Base-by-base conservation (phyloP, 2,888 invertebrate genomes). In the Crocallis elinguaria region DNA sequence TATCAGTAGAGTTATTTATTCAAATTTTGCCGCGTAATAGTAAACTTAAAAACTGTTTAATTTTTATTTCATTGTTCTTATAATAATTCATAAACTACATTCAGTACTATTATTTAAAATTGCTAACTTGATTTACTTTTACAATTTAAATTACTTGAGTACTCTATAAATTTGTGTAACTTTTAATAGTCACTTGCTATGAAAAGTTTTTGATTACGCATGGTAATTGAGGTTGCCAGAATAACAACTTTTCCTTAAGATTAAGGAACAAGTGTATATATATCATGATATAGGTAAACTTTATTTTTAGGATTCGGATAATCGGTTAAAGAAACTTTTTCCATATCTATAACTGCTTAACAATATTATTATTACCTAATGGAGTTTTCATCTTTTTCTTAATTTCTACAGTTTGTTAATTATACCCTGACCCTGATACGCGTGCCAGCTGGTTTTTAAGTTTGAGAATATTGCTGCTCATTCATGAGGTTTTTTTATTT, bases 11-110 rank as follows among this genome's bases (percentile, higher is more conserved):
- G 19, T 46, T 46, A 52, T 6, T 9, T 49, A 59, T 75, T 76
- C 64, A 57, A 75, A 74, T 74, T 70, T n/a, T 72, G 30, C 75
- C 76, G 76, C 76, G 49, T 32, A 52, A 16, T 41, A 23, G 54
- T 43, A 23, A n/a, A 30, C 0, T 37, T 43, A 23, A 11, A 2
- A 21, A 29, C 39, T 50, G 16, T 14, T 12, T 11, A 9, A 30
- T 4, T n/a, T n/a, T n/a, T n/a, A n/a, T n/a, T n/a, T n/a, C n/a
- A 11, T 9, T 27, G n/a, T 42, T 12, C 9, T 29, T 1, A 21
- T 6, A 16, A 29, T 16, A 21, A 7, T 4, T 11, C 14, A n/a
- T 27, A 1, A 21, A 8, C 7, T 3, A 13, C 4, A 21, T 37
- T 12, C 13, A 9, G 8, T 37, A 9, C 1, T 13, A 4, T 13